These are phyloP conservation scores for Drosophila neonasuta DNA, from an alignment of 2,888 invertebrate species.

Conservation along the genomic window DNA sequence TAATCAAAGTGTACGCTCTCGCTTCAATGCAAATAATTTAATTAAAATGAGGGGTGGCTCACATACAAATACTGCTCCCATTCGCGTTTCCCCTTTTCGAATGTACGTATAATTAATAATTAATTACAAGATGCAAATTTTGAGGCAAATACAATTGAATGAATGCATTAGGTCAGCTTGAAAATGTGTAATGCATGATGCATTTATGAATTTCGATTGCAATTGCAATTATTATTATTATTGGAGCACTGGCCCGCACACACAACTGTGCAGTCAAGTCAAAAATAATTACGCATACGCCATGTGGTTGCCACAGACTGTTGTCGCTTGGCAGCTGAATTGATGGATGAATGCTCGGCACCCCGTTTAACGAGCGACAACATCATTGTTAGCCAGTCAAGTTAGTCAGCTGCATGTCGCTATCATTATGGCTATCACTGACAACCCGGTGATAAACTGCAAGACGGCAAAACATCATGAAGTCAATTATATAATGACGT, in stretches of 20 bases:
- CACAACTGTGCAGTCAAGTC: conserved; percentile 14
- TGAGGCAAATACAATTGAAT: background rate
- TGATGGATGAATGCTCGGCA: conserved; percentile 36
- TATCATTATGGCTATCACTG: conserved; percentile 46
- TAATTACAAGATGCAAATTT: conserved; percentile 1
- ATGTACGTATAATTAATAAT: background rate
- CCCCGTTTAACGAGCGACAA: conserved; percentile 20
- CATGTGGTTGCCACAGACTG: conserved; percentile 14
- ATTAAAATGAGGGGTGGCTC: background rate
- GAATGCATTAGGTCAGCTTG: conserved; percentile 2
- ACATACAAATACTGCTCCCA: no score
- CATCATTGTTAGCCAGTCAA: conserved; percentile 38
- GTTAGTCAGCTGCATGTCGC: conserved; percentile 38
- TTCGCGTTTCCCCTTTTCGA: background rate
- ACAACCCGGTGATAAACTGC: conserved; percentile 64
- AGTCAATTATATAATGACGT: conserved; percentile 64
- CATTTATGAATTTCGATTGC: conserved; percentile 14
- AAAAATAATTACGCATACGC: conserved; percentile 52
- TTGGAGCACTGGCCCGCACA: background rate
- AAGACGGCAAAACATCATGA: conserved; percentile 57
- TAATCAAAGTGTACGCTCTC: conserved; percentile 13
- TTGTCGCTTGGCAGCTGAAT: conserved; percentile 24
- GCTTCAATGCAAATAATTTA: conserved; percentile 14
- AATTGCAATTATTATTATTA: conserved; percentile 11
- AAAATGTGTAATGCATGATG: background rate